phyloP scores from a whole-genome alignment of 2,888 invertebrate species.

The Nezara viridula region DNA sequence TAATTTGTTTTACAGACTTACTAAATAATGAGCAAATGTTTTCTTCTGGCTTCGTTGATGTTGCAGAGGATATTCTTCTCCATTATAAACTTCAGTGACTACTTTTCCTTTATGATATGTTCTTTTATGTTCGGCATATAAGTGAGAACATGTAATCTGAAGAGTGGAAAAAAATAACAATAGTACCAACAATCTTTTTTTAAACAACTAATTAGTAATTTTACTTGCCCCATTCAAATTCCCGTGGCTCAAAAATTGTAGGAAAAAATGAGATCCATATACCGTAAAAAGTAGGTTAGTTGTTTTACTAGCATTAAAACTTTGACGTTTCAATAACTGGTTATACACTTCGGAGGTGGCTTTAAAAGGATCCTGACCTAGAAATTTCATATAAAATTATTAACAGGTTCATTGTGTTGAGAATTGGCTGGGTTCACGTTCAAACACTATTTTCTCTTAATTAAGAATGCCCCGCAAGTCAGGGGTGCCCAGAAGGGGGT shows the following conservation, averaged over 20 bases:
- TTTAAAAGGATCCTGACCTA: background rate
- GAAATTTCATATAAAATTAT: background rate
- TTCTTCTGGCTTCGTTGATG: background rate
- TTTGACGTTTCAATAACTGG: background rate
- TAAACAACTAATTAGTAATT: background rate
- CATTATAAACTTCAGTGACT: background rate
- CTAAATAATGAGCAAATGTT: slow-evolving; percentile 10
- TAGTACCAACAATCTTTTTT: background rate
- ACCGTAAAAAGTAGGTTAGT: slow-evolving; percentile 41
- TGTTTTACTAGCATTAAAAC: slow-evolving; percentile 10
- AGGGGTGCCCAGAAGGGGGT: too few species aligned
- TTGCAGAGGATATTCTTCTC: slow-evolving; percentile 45
- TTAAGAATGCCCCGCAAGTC: too few species aligned
- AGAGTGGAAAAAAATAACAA: background rate
- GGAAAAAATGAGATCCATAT: slow-evolving; percentile 27
- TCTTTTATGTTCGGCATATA: slow-evolving; percentile 33
- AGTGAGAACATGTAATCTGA: slow-evolving; percentile 37
- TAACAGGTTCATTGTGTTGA: too few species aligned
- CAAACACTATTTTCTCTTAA: too few species aligned
- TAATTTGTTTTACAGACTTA: background rate
- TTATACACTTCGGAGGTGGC: background rate
- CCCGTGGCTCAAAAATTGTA: slow-evolving; percentile 43
- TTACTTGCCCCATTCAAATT: slow-evolving; percentile 17
- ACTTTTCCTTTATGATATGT: slow-evolving; percentile 5
- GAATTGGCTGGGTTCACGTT: too few species aligned